Base-by-base conservation (phyloP, 1,140 invertebrate species). In the Camponotus floridanus region DNA sequence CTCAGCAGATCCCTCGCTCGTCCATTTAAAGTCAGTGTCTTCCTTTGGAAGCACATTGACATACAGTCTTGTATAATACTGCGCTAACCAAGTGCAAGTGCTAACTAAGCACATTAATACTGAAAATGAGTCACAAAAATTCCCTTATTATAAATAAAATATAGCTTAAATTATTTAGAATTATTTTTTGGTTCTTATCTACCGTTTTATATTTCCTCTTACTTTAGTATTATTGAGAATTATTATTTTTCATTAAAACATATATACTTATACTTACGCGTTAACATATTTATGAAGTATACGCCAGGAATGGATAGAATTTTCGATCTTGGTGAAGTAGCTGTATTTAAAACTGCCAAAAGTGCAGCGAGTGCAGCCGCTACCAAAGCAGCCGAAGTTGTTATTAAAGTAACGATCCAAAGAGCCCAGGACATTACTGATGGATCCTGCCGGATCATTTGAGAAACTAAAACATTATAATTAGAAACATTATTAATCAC, bases 331-430 rank as follows among this genome's bases (percentile, higher is more conserved):
- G 97, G 97, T 39, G 96, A 97, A 4, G 97, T 97, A 48, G 97
- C 96, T 4, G 97, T 97, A 91, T 98, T 98, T 65, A 98, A 96
- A 45, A 97, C 96, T n/a, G 97, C 96, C 92, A 98, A 97, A 36
- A 97, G 95, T 51, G 97, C 97, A 42, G 96, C 95, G 0, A 98
- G 92, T 31, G 97, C 95, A 13, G 97, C 96, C 91, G 97, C 96
- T 11, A 97, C 91, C 45, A 98, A 95, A 13, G 96, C 97, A 6
- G 96, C 94, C n/a, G 96, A 95, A 4, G 97, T 95, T 67, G 96
- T 96, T 7, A 96, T 94, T 39, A 98, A 95, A 0, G 97, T 97
- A 3, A 96, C 95, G 8, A 97, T 94, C 97, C 97, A 98, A 13
- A 97, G 94, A 15, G 96, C 96, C 93, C 97, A 97, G 65, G 96